Evolutionary conservation across 2,113 vertebrate species (phyloP), one percentile per base, ranked within the genome.

Genomic region (Lethenteron reissneri): DNA sequence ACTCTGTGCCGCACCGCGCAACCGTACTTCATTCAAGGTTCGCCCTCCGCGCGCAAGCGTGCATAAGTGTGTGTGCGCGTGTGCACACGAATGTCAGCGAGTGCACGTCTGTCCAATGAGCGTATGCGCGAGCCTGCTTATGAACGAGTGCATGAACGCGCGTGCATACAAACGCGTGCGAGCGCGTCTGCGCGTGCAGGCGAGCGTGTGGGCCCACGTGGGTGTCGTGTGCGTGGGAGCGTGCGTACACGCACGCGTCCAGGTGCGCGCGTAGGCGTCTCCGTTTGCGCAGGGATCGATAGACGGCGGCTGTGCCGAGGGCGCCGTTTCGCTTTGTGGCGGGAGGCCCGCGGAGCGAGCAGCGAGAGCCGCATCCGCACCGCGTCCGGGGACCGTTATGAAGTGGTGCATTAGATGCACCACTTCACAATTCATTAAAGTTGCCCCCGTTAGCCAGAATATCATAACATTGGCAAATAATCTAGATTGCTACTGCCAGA

Each of bases 11-110:
- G 64, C 9, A n/a, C 64, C 64, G 25, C 9, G n/a, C 64, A 68
- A 11, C 64, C 64, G 11, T 68, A 68, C 25, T 68, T 68, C 64
- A 68, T 68, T 11, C 64, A 68, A 68, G 64, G 64, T 68, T 9
- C n/a, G 64, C 11, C 9, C 41, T 41, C 41, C 41, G 41, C 41
- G 41, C 6, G 41, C 41, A 41, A 41, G 41, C 3, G 41, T 41
- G 60, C 17, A 19, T 64, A 64, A 15, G 60, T 64, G 60, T 64
- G 60, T 64, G 60, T 64, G 60, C 17, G 60, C 17, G 60, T 64
- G 60, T 64, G 60, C 8, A 21, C 17, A 21, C 3, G 60, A 15
- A 21, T 64, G 60, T 64, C 14, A 15, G 60, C 3, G 60, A 15
- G 60, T 64, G 60, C 17, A 21, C 17, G 60, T 64, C 14, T 64